Evolutionary conservation across 2,113 vertebrate species (phyloP).

Genomic region (Cheirogaleus medius): DNA sequence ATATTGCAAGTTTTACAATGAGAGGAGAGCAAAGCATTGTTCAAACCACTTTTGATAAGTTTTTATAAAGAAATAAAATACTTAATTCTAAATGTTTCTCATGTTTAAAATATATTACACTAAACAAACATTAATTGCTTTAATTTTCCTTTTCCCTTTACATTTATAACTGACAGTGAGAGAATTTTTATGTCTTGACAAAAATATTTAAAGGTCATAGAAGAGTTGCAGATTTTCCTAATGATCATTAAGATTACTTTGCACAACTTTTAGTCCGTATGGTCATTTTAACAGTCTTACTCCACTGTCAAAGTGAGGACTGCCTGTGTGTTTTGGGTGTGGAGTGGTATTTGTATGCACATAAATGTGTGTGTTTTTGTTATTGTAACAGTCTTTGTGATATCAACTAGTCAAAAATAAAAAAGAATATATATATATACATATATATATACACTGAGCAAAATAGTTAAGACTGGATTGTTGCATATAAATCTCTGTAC

Average conservation of each 20-base stretch:
- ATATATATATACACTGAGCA: not conserved
- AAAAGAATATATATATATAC: not conserved
- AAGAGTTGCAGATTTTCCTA: not conserved
- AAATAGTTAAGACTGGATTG: not conserved
- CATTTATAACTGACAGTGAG: not conserved
- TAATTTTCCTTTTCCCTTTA: not conserved
- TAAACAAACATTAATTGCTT: not conserved
- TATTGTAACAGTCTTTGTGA: not conserved
- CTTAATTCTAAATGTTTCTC: not conserved
- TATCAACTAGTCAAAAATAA: not conserved
- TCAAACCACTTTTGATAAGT: not conserved
- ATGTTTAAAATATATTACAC: not conserved
- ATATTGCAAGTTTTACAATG: not conserved
- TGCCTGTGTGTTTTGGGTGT: not conserved
- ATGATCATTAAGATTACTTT: not conserved
- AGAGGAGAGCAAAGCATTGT: accelerated
- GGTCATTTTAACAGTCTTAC: not conserved
- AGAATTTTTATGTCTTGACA: not conserved
- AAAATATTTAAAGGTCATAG: not conserved
- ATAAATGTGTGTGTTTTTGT: not conserved
- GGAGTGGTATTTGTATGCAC: too few species aligned
- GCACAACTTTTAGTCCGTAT: not conserved
- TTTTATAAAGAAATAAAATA: not conserved
- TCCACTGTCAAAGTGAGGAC: not conserved
- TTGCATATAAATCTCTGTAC: not conserved